Conservation (phyloP, 1,140 invertebrate genomes). For the Drosophila micromelanica region DNA sequence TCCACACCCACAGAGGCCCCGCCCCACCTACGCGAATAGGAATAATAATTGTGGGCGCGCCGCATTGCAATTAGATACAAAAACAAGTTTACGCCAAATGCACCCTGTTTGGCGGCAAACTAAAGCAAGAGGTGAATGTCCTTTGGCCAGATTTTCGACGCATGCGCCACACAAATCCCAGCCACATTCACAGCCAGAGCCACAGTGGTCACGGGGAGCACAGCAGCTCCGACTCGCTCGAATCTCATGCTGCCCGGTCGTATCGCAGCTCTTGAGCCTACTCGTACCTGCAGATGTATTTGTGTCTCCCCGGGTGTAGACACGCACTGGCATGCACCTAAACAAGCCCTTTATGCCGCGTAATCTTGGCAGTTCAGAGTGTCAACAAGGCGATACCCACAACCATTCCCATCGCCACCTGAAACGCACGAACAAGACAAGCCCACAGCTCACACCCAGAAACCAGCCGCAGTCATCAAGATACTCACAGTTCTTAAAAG, state of each 20-base stretch:
- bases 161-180: slow-evolving; percentile 54
- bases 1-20: no score
- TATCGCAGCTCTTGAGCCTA: slow-evolving; percentile 30
- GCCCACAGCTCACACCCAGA: background rate
- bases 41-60: slow-evolving; percentile 50
- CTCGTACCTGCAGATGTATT: background rate
- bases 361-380: slow-evolving; percentile 3
- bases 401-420: background rate
- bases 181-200: background rate
- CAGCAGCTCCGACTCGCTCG: slow-evolving; percentile 5
- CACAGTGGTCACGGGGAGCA: slow-evolving; percentile 6
- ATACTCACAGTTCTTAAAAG: background rate
- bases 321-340: slow-evolving; percentile 21
- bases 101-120: slow-evolving; percentile 76
- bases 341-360: slow-evolving; percentile 1
- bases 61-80: slow-evolving; percentile 67
- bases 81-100: slow-evolving; percentile 67
- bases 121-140: slow-evolving; percentile 70
- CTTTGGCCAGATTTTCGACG: slow-evolving; percentile 50
- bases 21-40: background rate
- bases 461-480: background rate
- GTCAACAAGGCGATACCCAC: background rate
- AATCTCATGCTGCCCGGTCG: slow-evolving; percentile 4
- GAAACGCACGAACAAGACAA: background rate
- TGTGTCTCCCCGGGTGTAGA: background rate